phyloP scores from a whole-genome alignment of 2,797 vertebrate genomes.

The Myotis findleyi region DNA sequence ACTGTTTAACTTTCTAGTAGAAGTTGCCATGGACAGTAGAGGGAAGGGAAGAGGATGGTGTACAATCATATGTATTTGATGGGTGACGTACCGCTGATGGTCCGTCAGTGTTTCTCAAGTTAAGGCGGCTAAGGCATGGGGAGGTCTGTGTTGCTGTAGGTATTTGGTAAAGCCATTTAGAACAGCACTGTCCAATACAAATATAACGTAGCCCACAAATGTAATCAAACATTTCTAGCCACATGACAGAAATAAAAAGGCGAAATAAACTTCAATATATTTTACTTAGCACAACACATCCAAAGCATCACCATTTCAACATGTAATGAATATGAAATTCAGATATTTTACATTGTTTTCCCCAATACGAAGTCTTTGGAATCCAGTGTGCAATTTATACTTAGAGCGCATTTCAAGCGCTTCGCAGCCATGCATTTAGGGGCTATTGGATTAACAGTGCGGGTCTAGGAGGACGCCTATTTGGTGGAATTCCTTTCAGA shows the following conservation, averaged over 20 bases:
- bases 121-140: neutral
- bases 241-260: neutral
- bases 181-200: neutral
- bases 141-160: neutral
- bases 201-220: neutral
- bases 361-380: neutral
- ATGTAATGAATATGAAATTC: neutral
- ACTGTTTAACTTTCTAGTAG: neutral
- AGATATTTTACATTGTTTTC: neutral
- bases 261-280: conserved; percentile 43
- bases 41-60: neutral
- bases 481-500: neutral
- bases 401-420: neutral
- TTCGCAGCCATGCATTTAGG: neutral
- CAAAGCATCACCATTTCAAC: neutral
- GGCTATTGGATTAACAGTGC: neutral
- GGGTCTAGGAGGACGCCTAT: neutral
- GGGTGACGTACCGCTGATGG: neutral
- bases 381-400: neutral
- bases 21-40: neutral
- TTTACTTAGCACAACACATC: neutral
- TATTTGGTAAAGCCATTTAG: conserved; percentile 24
- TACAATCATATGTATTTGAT: neutral
- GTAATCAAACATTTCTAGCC: conserved; percentile 15
- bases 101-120: neutral